Evolutionary conservation across 2,113 vertebrate genomes (phyloP).

Genomic region (Terrapene triunguis): DNA sequence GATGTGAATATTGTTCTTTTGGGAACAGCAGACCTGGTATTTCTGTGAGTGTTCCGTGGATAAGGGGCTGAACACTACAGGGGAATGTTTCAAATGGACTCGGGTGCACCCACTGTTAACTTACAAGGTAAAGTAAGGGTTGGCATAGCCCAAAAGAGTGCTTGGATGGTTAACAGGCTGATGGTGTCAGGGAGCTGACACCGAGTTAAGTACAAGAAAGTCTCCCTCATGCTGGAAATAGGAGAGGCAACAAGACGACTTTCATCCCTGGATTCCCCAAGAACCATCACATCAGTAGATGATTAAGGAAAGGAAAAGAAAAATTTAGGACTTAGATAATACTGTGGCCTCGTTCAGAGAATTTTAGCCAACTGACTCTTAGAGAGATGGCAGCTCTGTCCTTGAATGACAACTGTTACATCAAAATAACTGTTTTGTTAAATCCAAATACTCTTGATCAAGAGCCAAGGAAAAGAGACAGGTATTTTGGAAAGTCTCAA

Average conservation of each 20-base stretch:
- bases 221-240: not conserved
- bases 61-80: not conserved
- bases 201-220: not conserved
- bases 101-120: not conserved
- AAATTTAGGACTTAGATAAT: not conserved
- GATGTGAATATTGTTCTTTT: not conserved
- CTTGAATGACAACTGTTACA: not conserved
- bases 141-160: not conserved
- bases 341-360: not conserved
- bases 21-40: not conserved
- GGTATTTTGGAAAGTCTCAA: not conserved
- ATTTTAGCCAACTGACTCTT: not conserved
- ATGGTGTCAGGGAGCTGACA: not conserved
- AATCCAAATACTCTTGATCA: not conserved
- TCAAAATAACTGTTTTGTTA: not conserved
- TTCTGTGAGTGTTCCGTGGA: not conserved
- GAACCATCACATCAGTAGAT: not conserved
- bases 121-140: not conserved
- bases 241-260: not conserved
- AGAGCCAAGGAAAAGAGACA: slow-evolving; percentile 1
- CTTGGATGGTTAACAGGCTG: not conserved
- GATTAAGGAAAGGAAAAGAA: rapidly evolving
- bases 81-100: not conserved
- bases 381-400: not conserved
- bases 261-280: not conserved